phyloP scores from a whole-genome alignment of 2,113 vertebrate species.

The Bufo gargarizans region DNA sequence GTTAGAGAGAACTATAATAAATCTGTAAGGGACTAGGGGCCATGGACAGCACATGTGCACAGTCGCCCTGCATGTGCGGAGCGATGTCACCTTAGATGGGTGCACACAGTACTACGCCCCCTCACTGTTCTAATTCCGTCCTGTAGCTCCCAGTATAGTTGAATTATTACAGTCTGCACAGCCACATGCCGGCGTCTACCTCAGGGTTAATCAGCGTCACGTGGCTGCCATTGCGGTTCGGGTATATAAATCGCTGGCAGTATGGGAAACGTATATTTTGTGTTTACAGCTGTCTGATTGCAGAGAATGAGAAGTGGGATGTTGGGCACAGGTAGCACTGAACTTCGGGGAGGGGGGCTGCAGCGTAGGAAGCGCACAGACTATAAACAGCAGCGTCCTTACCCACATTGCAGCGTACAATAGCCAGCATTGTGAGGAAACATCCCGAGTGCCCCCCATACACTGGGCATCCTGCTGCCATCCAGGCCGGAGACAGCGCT shows the following conservation, averaged over 20 bases:
- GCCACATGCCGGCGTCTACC: neutral
- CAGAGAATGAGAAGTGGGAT: neutral
- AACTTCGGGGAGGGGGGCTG: neutral
- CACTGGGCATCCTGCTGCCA: neutral
- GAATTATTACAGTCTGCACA: neutral
- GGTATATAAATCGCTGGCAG: neutral
- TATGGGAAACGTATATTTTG: neutral
- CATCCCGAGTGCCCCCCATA: slow-evolving; percentile 1
- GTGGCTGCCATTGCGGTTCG: neutral
- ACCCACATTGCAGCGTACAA: neutral
- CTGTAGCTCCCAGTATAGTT: neutral
- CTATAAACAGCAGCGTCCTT: neutral
- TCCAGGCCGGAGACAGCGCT: neutral
- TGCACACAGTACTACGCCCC: neutral
- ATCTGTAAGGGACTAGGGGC: too few relatives aligned
- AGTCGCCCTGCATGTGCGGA: too few relatives aligned
- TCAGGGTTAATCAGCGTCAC: neutral
- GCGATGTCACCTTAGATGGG: neutral
- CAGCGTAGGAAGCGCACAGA: neutral
- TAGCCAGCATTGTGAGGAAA: neutral
- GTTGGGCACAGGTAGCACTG: neutral
- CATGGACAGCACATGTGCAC: too few relatives aligned
- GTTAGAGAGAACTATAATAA: too few relatives aligned
- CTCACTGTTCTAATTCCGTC: neutral
- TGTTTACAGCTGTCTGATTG: slow-evolving; percentile 18